Base-by-base conservation (phyloP, 1,140 invertebrate species). In the Zaprionus kolodkinae region DNA sequence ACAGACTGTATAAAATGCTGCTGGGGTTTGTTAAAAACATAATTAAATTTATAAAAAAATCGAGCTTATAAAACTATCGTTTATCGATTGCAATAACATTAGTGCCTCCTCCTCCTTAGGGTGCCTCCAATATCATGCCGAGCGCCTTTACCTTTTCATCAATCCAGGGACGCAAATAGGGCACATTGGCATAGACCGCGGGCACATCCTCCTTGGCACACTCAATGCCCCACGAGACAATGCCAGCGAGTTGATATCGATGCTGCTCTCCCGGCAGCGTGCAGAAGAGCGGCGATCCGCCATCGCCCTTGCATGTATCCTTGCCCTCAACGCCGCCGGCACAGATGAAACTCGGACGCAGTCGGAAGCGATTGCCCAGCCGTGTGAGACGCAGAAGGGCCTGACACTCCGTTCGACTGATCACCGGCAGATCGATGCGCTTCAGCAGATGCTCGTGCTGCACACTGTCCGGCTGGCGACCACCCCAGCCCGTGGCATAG, bases 101-200 rank as follows among this genome's bases (percentile, higher is more conserved):
- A n/a, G n/a, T n/a, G n/a, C n/a, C n/a, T n/a, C n/a, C n/a, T n/a
- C n/a, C n/a, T n/a, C n/a, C n/a, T n/a, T n/a, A n/a, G 1, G 45
- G 50, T n/a, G 17, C 12, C 3, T 71, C 59, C 9, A 70, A 6
- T 0, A 59, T 30, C 1, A 80, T 43, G 13, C 70, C 65, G 0
- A 79, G 65, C 9, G 55, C 43, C 30, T 68, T 73, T 33, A 83
- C 55, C 36, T 81, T 78, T 3, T 87, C 77, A 30, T 91, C 76
- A 30, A 96, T 95, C 96, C 96, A 96, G 10, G 84, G 62, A 12
- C 94, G 93, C 12, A 94, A 94, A 1, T 92, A 66, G 0, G 95
- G 94, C 7, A 96, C 93, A 72, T 95, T 95, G 0, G 94, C 95
- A 75, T 97, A 97, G 35, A 96, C 95, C 9, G 95, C 96, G 2